Percentiles rank a stretch among this genome's conserved stretches.
These are phyloP conservation scores for Diarsia rubi DNA, from an alignment of 2,888 invertebrate genomes.

Conservation along the genomic window DNA sequence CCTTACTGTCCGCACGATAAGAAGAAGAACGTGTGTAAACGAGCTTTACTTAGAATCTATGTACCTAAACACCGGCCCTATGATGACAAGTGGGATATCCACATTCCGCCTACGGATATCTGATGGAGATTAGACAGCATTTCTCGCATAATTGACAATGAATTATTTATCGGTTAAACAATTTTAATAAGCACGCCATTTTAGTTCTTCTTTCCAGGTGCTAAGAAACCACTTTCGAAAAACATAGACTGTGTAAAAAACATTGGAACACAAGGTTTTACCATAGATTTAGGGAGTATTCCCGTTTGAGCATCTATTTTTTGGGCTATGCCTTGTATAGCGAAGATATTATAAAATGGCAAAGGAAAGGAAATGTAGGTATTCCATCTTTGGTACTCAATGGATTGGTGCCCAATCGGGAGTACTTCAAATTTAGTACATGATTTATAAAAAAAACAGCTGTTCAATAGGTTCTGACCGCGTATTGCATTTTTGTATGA, in stretches of 20 bases:
- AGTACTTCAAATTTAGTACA: neutral
- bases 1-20: too few relatives aligned
- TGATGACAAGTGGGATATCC: constrained; percentile 45
- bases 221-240: neutral
- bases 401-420: too few relatives aligned
- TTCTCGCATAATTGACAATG: constrained; percentile 65
- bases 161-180: constrained; percentile 65
- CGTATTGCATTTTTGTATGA: neutral
- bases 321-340: too few relatives aligned
- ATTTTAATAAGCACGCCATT: constrained; percentile 57
- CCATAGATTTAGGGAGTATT: neutral
- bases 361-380: too few relatives aligned
- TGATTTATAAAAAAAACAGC: neutral
- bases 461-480: neutral
- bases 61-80: constrained; percentile 4
- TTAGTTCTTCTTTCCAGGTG: neutral
- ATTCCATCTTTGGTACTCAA: too few relatives aligned
- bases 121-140: constrained; percentile 57
- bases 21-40: too few relatives aligned
- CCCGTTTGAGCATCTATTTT: too few relatives aligned
- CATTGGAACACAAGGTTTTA: neutral
- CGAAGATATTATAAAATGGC: too few relatives aligned
- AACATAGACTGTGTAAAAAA: neutral
- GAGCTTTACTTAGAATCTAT: neutral
- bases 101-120: constrained; percentile 45